Evolutionary conservation across 1,140 invertebrate species (phyloP).

Genomic region (Palaemon carinicauda): DNA sequence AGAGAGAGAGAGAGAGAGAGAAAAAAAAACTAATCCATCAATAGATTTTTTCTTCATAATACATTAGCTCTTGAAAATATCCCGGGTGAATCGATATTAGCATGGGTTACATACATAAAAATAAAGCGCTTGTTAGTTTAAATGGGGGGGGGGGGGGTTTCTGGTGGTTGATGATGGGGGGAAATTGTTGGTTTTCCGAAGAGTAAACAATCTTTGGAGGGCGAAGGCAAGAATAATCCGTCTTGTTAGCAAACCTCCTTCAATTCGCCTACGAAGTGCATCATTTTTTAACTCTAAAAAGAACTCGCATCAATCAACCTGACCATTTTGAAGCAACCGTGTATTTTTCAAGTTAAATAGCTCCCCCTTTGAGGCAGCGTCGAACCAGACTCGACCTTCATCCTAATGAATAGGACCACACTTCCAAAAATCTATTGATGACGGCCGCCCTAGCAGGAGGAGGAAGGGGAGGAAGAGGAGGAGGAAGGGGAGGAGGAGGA

Average conservation of each 20-base stretch:
- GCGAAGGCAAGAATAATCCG: not conserved
- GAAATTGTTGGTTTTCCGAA: not conserved
- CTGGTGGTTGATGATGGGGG: no score
- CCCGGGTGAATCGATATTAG: not conserved
- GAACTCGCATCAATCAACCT: conserved; percentile 11
- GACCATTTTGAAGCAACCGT: not conserved
- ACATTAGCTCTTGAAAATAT: not conserved
- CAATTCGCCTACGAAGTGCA: not conserved
- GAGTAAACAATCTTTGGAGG: not conserved
- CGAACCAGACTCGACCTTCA: not conserved
- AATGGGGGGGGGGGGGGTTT: no score
- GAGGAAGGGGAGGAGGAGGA: not conserved
- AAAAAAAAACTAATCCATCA: no score
- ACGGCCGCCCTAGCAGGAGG: no score
- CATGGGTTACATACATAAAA: not conserved
- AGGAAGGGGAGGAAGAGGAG: not conserved
- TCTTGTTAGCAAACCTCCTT: not conserved
- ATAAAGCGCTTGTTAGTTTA: no score
- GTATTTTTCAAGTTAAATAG: conserved; percentile 13
- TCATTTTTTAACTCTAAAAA: not conserved
- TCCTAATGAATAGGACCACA: not conserved
- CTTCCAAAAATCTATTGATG: not conserved
- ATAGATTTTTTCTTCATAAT: no score
- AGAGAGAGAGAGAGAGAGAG: not conserved
- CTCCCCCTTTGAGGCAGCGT: not conserved